phyloP scores from a whole-genome alignment of 2,888 invertebrate species.

The Aporophyla nigra region DNA sequence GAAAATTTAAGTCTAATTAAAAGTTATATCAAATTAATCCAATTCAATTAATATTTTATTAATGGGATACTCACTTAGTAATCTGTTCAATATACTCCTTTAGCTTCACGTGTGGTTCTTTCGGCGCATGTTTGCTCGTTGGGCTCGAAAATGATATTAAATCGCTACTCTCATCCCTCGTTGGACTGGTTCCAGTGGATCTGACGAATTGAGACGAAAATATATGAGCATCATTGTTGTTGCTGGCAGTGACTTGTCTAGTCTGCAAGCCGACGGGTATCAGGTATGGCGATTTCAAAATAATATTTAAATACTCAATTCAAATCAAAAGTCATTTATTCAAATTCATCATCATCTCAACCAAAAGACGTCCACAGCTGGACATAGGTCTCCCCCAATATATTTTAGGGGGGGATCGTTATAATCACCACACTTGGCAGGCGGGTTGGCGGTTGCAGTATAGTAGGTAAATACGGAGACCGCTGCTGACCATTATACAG shows the following conservation, averaged over 20 bases:
- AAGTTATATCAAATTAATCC: neutral
- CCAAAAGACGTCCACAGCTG: too few relatives aligned
- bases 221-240: slow-evolving; percentile 28
- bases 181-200: slow-evolving; percentile 86
- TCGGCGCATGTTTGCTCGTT: slow-evolving; percentile 86
- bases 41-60: neutral
- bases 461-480: too few relatives aligned
- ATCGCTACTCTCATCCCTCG: slow-evolving; percentile 89
- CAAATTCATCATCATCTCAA: too few relatives aligned
- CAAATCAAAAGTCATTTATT: too few relatives aligned
- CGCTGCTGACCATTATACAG: too few relatives aligned
- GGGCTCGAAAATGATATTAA: slow-evolving; percentile 94
- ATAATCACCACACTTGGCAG: too few relatives aligned
- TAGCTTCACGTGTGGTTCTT: slow-evolving; percentile 89
- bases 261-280: neutral
- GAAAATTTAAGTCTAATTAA: neutral
- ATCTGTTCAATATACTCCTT: slow-evolving; percentile 90
- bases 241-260: slow-evolving; percentile 27
- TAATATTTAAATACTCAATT: neutral
- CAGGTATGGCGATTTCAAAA: slow-evolving; percentile 7
- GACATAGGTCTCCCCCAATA: too few relatives aligned
- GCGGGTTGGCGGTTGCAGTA: too few relatives aligned
- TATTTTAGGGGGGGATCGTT: too few relatives aligned
- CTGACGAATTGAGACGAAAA: slow-evolving; percentile 67
- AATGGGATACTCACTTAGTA: slow-evolving; percentile 72